Percentiles rank a stretch among this genome's conserved stretches.
These are phyloP conservation scores for Mustela erminea DNA, from an alignment of 2,797 vertebrate species.

Conservation along the genomic window DNA sequence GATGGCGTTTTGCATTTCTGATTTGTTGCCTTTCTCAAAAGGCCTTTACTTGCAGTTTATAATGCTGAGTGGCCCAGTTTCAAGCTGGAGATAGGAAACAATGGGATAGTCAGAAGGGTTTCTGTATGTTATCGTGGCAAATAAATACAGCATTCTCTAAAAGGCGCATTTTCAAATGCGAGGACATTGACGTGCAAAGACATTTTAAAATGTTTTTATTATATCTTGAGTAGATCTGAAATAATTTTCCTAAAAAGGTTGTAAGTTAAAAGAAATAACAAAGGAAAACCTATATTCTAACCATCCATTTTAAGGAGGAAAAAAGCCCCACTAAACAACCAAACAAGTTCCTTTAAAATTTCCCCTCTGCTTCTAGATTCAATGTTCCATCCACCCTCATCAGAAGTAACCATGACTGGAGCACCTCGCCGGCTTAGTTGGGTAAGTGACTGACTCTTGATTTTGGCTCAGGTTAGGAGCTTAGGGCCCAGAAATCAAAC, in stretches of 20 bases:
- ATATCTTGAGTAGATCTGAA: background rate
- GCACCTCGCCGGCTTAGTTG: background rate
- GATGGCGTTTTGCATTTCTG: conserved; percentile 67
- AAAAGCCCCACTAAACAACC: background rate
- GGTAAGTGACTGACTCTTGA: background rate
- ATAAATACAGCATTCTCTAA: conserved; percentile 5
- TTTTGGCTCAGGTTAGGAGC: background rate
- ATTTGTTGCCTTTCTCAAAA: conserved; percentile 56
- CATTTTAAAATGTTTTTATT: background rate
- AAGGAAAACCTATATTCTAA: background rate
- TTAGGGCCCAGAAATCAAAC: background rate
- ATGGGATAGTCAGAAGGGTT: conserved; percentile 61
- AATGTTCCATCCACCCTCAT: background rate
- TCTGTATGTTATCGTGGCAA: conserved; percentile 17
- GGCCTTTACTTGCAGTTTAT: conserved; percentile 65
- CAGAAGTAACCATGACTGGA: background rate
- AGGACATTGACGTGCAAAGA: background rate
- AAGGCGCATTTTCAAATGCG: conserved; percentile 36
- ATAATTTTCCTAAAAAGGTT: background rate
- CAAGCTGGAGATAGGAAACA: conserved; percentile 54
- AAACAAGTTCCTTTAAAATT: background rate
- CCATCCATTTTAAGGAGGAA: background rate
- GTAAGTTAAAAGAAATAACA: background rate
- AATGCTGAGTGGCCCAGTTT: conserved; percentile 60
- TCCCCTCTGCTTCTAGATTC: background rate